Evolutionary conservation across 2,797 vertebrate genomes (phyloP), one percentile per base, ranked within the genome.

Genomic region (Saguinus oedipus): DNA sequence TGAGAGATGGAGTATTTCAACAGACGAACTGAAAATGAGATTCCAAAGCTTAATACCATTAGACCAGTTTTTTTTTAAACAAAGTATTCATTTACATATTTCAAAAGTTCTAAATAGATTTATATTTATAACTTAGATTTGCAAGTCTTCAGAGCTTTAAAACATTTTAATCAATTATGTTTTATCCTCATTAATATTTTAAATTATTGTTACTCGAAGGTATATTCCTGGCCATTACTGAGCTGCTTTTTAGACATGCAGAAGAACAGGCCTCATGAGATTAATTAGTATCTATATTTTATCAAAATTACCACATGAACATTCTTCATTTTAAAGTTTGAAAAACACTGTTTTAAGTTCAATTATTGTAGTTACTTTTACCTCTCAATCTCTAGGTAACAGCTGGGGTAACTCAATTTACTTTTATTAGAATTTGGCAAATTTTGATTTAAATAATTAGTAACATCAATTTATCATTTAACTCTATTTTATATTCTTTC

Each of bases 361-460:
- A 15, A 50, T 82, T 88, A 39, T 59, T 84, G 19, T 42, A 79
- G 50, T 93, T 53, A 88, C 2, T 79, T 93, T 86, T 68, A 82
- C 13, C 7, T 94, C 48, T 61, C 59, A 90, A 97, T 75, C 57
- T 7, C 48, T 68, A 86, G 76, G 26, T 87, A 95, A 95, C 42
- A 87, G 53, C 20, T 44, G 88, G 39, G 33, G 7, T 30, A 91
- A 88, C 72, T 12, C 72, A 94, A 93, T 61, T 50, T 90, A 85
- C 27, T 50, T 92, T 92, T 48, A 97, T 0, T 83, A 36, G 17
- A 64, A 82, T 96, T 84, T 93, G 39, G 42, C 17, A 88, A 80
- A 85, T 85, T 93, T 86, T 88, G 17, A 92, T 53, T 93, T 94
- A 90, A 92, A 79, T 74, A 92, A 91, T 88, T 81, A n/a, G 92